phyloP scores from a whole-genome alignment of 2,113 vertebrate genomes.

The Notothenia rossii region DNA sequence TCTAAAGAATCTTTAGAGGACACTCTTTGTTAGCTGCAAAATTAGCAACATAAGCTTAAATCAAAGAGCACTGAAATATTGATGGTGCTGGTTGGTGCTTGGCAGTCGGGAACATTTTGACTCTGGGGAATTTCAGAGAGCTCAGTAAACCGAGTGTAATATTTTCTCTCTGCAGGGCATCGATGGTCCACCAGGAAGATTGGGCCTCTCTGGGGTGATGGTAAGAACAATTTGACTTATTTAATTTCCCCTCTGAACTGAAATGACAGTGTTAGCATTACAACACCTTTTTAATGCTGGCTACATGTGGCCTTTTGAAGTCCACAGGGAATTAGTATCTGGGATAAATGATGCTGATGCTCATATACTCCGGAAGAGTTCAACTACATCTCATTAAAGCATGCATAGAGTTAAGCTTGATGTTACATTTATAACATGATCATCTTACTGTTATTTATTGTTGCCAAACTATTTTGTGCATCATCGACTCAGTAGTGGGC shows the following conservation, averaged over 20 bases:
- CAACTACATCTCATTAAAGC: background rate
- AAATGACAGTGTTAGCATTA: background rate
- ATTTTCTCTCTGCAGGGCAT: conserved; percentile 84
- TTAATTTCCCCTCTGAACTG: conserved; percentile 4
- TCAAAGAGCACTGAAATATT: conserved; percentile 56
- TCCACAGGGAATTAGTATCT: background rate
- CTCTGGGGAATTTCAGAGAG: conserved; percentile 42
- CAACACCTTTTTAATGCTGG: no score
- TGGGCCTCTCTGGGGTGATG: conserved; percentile 88
- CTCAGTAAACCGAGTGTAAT: conserved; percentile 22
- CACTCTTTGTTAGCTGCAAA: conserved; percentile 36
- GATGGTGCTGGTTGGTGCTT: conserved; percentile 24
- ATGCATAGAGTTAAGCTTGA: background rate
- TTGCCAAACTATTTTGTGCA: background rate
- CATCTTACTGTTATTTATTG: background rate
- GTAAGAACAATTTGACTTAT: conserved; percentile 76
- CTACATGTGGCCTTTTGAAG: background rate
- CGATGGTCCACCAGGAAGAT: conserved; percentile 88
- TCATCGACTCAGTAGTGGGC: background rate
- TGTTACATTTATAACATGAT: background rate
- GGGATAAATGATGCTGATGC: background rate
- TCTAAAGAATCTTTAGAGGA: conserved; percentile 46
- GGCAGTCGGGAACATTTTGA: conserved; percentile 36
- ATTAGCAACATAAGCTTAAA: conserved; percentile 48
- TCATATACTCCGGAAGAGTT: background rate